Evolutionary conservation across 2,113 vertebrate species (phyloP).

Genomic region (Leptobrachium ailaonicum): DNA sequence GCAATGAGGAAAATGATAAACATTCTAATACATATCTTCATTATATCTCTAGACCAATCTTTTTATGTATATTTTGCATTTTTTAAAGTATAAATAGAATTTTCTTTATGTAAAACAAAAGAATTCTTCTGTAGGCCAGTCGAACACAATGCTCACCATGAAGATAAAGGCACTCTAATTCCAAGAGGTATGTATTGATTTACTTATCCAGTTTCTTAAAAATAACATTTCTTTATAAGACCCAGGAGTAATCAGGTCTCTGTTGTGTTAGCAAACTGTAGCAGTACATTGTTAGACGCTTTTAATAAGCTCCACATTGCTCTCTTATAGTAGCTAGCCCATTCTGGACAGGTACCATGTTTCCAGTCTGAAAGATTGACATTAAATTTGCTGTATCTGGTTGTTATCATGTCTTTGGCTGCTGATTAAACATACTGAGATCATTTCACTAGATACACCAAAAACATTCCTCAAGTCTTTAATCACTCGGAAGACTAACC

Average conservation of each 20-base stretch:
- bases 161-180: no score
- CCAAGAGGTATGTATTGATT: no score
- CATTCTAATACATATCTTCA: no score
- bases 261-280: neutral
- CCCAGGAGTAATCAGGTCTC: neutral
- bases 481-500: constrained; percentile 23
- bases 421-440: constrained; percentile 44
- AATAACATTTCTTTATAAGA: neutral
- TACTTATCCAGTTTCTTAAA: neutral
- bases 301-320: neutral
- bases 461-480: constrained; percentile 33
- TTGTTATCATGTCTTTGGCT: constrained; percentile 43
- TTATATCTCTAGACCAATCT: no score
- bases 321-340: neutral
- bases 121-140: no score
- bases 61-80: no score
- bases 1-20: no score
- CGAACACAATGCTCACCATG: no score
- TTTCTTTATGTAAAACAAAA: no score
- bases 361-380: constrained; percentile 32
- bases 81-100: no score
- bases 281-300: neutral
- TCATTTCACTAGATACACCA: constrained; percentile 35
- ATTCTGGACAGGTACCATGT: constrained; percentile 30
- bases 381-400: constrained; percentile 24